A percentile compares a stretch with the other conserved stretches of the same genome.
phyloP scores from a whole-genome alignment of 2,113 vertebrate species.

The Sardina pilchardus region DNA sequence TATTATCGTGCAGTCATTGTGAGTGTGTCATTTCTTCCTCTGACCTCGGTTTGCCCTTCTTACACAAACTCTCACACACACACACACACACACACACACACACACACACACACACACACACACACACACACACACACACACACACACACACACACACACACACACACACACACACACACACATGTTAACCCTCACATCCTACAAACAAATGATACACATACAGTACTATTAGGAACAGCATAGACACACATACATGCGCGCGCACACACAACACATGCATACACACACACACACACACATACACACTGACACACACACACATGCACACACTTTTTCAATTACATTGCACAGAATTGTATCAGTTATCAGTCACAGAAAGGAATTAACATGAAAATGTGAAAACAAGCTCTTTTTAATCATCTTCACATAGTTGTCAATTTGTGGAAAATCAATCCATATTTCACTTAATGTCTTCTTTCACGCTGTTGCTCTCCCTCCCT shows the following conservation, averaged over 20 bases:
- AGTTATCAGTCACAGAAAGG: not conserved
- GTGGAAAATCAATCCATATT: not conserved
- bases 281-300: not conserved
- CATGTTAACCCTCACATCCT: too few relatives aligned
- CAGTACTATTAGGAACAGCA: too few relatives aligned
- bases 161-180: not conserved
- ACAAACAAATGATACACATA: too few relatives aligned
- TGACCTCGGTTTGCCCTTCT: too few relatives aligned
- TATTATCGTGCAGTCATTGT: too few relatives aligned
- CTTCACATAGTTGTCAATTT: slow-evolving; percentile 37
- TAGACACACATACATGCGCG: too few relatives aligned
- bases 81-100: not conserved
- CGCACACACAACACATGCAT: too few relatives aligned
- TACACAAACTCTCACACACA: not conserved
- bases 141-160: not conserved
- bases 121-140: not conserved
- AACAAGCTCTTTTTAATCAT: slow-evolving; percentile 48
- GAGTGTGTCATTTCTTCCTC: too few relatives aligned
- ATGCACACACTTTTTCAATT: not conserved
- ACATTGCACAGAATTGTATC: not conserved
- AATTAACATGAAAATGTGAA: slow-evolving; percentile 38
- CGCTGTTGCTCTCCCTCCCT: not conserved
- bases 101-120: not conserved
- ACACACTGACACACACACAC: not conserved
- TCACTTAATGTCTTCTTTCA: not conserved